These are phyloP conservation scores for Pangasius larnaudii DNA, from an alignment of 2,797 vertebrate species.

Conservation along the genomic window DNA sequence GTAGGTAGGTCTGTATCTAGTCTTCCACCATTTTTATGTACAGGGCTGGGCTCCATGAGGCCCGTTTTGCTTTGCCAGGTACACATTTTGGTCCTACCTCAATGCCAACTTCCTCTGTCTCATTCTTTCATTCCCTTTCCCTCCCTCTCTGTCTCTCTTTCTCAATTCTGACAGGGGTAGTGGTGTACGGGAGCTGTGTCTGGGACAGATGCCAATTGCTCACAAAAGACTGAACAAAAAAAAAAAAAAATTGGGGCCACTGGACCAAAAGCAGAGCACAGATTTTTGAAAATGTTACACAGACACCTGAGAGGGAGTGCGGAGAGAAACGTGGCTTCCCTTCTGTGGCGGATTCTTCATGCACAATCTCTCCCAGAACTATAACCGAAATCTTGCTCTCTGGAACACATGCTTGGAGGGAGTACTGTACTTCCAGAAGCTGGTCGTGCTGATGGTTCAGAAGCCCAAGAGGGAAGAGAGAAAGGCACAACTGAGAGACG, in stretches of 20 bases:
- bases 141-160: constrained; percentile 60
- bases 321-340: constrained; percentile 23
- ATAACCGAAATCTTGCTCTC: constrained; percentile 1
- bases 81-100: constrained; percentile 60
- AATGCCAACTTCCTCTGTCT: constrained; percentile 59
- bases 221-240: constrained; percentile 84
- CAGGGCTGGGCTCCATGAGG: constrained; percentile 55
- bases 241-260: constrained; percentile 61
- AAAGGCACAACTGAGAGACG: constrained; percentile 22
- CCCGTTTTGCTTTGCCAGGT: constrained; percentile 50
- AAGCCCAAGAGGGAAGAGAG: constrained; percentile 22
- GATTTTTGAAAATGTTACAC: constrained; percentile 51
- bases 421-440: constrained; percentile 22
- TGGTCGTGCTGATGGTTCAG: constrained; percentile 30
- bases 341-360: constrained; percentile 20
- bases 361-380: constrained; percentile 9
- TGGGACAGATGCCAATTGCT: constrained; percentile 92
- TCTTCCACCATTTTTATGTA: constrained; percentile 18
- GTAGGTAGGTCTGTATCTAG: constrained; percentile 29
- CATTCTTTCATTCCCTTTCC: constrained; percentile 49
- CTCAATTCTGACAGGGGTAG: constrained; percentile 61
- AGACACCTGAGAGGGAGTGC: constrained; percentile 36
- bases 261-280: constrained; percentile 23
- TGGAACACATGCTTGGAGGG: constrained; percentile 15
- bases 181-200: constrained; percentile 76